These are phyloP conservation scores for Drosophila elegans DNA, from an alignment of 1,140 invertebrate species.

Conservation along the genomic window DNA sequence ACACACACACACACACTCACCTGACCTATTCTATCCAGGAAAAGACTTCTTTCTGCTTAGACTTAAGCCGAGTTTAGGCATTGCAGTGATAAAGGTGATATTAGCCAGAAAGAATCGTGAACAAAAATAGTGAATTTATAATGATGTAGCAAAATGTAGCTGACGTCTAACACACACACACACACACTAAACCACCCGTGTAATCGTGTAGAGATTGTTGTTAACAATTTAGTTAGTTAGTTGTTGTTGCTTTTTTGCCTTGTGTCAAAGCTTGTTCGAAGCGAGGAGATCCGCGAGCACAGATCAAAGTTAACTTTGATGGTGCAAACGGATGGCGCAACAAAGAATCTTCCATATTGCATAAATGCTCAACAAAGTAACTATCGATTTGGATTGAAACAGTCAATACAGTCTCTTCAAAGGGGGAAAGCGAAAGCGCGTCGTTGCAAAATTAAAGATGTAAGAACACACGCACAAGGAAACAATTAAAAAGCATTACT, in stretches of 20 bases:
- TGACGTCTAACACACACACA: slow-evolving; percentile 11
- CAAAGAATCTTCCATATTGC: slow-evolving; percentile 69
- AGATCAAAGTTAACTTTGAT: slow-evolving; percentile 25
- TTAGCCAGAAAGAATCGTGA: slow-evolving; percentile 73
- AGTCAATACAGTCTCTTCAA: slow-evolving; percentile 20
- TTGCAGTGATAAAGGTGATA: slow-evolving; percentile 78
- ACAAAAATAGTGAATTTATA: slow-evolving; percentile 79
- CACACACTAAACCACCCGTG: slow-evolving; percentile 33
- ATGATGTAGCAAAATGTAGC: slow-evolving; percentile 53
- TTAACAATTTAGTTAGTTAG: slow-evolving; percentile 59
- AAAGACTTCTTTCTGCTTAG: slow-evolving; percentile 71
- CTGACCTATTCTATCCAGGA: slow-evolving; percentile 28
- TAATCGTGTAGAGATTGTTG: slow-evolving; percentile 58
- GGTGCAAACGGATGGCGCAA: slow-evolving; percentile 22
- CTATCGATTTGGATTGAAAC: slow-evolving; percentile 23
- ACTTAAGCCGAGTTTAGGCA: slow-evolving; percentile 66
- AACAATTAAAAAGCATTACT: slow-evolving; percentile 78
- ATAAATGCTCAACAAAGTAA: slow-evolving; percentile 73
- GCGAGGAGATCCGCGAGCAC: slow-evolving; percentile 39
- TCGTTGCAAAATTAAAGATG: slow-evolving; percentile 14
- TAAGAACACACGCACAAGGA: slow-evolving; percentile 66
- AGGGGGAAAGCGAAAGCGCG: slow-evolving; percentile 47
- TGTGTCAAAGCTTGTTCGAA: slow-evolving; percentile 44
- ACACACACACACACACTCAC: slow-evolving; percentile 48
- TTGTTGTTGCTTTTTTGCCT: slow-evolving; percentile 58